Evolutionary conservation across 2,888 invertebrate species (phyloP), one percentile per base, ranked within the genome.

Genomic region (Pachycephus smyrnensis): DNA sequence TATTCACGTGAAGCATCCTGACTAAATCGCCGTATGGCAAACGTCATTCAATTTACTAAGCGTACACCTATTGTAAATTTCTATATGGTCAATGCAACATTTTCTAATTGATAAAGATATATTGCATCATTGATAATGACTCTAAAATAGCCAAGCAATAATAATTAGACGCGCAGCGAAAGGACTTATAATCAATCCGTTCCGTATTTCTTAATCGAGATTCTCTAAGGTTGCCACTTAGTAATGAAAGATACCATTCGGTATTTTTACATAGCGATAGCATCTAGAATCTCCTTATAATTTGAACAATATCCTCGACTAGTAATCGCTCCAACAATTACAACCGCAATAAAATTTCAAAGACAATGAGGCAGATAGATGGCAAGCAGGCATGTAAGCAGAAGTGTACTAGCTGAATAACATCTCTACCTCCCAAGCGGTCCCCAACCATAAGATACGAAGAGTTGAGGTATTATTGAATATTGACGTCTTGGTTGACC

Each of bases 401-500:
- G 6, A 40, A 15, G 15, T 40, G 23, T 55, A 23, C 23, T 23
- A 40, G 40, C 55, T 55, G 6, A 55, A 55, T 55, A 55, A 23
- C 3, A 55, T 73, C 31, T 78, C 87, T 91, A 91, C 87, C 91
- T 91, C 68, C 93, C 93, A n/a, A 92, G 85, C 2, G 93, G 92
- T 11, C 93, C 93, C 93, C 93, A 93, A 23, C 93, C 93, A 81
- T 93, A 93, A 0, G 93, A 93, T 75, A 93, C 91, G 84, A 93
- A 93, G 31, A 93, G 86, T 80, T 93, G 92, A 2, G 93, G 93
- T 83, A 93, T 91, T 75, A 91, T 92, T 12, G 92, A 91, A 82
- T 92, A 91, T 76, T 91, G 91, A 83, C 89, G 86, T 82, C 90
- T 83, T 31, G 84, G 83, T 74, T 86, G 88, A 11, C 81, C 80